phyloP scores from a whole-genome alignment of 2,888 invertebrate species.

The Rotaria sp. region DNA sequence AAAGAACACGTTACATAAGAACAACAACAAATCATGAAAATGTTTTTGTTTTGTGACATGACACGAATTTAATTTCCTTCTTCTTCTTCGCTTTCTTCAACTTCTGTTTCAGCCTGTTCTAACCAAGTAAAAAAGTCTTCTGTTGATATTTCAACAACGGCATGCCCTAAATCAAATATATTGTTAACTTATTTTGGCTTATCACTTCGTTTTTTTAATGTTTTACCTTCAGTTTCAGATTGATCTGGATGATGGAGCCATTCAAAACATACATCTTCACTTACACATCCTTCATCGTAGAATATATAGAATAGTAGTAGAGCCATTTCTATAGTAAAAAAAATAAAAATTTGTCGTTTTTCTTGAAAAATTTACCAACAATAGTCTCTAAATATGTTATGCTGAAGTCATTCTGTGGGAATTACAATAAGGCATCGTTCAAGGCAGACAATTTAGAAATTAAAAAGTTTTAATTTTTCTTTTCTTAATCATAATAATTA shows the following conservation, averaged over 20 bases:
- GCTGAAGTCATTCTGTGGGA: too few species aligned
- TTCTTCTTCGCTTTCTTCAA: background rate
- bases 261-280: conserved; percentile 70
- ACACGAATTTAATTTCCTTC: background rate
- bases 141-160: background rate
- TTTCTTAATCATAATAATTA: too few species aligned
- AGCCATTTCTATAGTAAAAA: conserved; percentile 71
- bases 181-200: too few species aligned
- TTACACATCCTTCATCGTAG: conserved; percentile 71
- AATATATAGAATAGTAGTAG: conserved; percentile 69
- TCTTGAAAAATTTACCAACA: too few species aligned
- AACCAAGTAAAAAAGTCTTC: background rate
- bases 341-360: too few species aligned
- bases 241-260: conserved; percentile 68
- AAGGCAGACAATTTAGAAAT: too few species aligned
- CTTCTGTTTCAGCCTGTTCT: background rate
- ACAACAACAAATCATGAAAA: too few species aligned
- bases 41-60: too few species aligned
- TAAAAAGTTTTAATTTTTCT: too few species aligned
- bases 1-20: too few species aligned
- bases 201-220: background rate
- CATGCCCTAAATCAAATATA: background rate
- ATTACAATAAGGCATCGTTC: too few species aligned
- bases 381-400: too few species aligned
- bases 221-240: background rate